A percentile compares a stretch with the other conserved stretches of the same genome.
Conservation (phyloP, 2,888 invertebrate genomes). For the Caenorhabditis becei region DNA sequence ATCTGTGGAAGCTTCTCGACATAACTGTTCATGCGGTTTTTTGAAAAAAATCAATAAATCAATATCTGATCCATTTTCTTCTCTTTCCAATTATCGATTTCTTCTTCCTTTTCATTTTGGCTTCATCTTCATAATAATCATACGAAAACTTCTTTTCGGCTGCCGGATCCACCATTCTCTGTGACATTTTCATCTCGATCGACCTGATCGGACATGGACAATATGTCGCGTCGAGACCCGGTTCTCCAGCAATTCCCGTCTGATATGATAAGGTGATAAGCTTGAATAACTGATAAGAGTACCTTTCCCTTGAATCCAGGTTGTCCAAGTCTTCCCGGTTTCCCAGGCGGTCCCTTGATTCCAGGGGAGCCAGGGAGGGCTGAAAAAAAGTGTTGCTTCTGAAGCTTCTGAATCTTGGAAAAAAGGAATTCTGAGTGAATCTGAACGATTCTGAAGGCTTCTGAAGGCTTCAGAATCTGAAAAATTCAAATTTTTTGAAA, state of each 20-base stretch:
- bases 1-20: too few species aligned
- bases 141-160: neutral
- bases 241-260: slow-evolving; percentile 32
- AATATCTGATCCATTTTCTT: neutral
- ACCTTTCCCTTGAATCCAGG: neutral
- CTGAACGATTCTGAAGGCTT: too few species aligned
- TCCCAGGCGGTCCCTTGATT: slow-evolving; percentile 28
- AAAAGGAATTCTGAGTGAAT: too few species aligned
- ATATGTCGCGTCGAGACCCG: slow-evolving; percentile 49
- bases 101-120: neutral
- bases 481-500: too few species aligned
- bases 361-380: slow-evolving; percentile 31
- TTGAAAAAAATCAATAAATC: too few species aligned
- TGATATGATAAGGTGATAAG: slow-evolving; percentile 9
- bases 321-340: slow-evolving; percentile 15
- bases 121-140: neutral
- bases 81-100: neutral
- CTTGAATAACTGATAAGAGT: too few species aligned
- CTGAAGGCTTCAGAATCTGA: too few species aligned
- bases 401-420: too few species aligned
- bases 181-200: slow-evolving; percentile 2
- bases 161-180: slow-evolving; percentile 40
- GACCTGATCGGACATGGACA: slow-evolving; percentile 49
- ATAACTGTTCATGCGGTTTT: too few species aligned
- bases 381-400: slow-evolving; percentile 10